Percentiles rank a stretch among this genome's conserved stretches.
These are phyloP conservation scores for Sapayoa aenigma DNA, from an alignment of 2,113 vertebrate genomes.

Conservation along the genomic window DNA sequence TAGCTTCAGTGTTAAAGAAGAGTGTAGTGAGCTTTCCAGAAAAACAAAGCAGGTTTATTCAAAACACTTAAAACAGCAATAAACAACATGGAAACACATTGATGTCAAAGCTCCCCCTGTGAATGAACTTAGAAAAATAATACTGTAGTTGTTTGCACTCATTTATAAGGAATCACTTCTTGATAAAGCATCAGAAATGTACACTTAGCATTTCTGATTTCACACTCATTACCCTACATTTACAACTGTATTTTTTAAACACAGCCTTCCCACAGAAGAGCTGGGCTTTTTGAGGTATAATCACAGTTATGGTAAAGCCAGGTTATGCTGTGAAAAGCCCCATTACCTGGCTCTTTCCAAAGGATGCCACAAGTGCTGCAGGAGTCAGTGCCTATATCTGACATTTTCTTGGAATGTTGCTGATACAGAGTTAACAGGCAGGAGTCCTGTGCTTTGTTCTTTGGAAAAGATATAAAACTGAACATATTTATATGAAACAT, in stretches of 20 bases:
- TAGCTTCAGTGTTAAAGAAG: not conserved
- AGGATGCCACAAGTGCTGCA: not conserved
- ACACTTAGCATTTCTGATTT: not conserved
- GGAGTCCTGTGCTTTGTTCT: not conserved
- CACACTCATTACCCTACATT: not conserved
- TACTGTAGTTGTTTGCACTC: not conserved
- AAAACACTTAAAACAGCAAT: not conserved
- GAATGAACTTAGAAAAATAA: not conserved
- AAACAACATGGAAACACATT: not conserved
- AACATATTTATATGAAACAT: not conserved
- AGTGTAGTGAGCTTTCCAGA: not conserved
- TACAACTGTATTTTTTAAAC: not conserved
- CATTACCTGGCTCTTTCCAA: not conserved
- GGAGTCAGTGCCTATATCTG: rapidly evolving
- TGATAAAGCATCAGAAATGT: not conserved
- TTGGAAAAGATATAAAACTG: not conserved
- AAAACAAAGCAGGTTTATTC: not conserved
- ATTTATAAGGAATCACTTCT: not conserved
- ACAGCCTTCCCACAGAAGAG: not conserved
- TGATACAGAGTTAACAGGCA: not conserved
- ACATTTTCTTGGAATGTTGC: not conserved
- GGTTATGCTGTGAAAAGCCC: not conserved
- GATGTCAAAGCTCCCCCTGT: not conserved
- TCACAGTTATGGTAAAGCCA: not conserved
- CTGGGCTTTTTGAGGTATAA: not conserved